Percentiles rank a stretch among this genome's conserved stretches.
These are phyloP conservation scores for Prionace glauca DNA, from an alignment of 2,797 vertebrate species.

Conservation along the genomic window DNA sequence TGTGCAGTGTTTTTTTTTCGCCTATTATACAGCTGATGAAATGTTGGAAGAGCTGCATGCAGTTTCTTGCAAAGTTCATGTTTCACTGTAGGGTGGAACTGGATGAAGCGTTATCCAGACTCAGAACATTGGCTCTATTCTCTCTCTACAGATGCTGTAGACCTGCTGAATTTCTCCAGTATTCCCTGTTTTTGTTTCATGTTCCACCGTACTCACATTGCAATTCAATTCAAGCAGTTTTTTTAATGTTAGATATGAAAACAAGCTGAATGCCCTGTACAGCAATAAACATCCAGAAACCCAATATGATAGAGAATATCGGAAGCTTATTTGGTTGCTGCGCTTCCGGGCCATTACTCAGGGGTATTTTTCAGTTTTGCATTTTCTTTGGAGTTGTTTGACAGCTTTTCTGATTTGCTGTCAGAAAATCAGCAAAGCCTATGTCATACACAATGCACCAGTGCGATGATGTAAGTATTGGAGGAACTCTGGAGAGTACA, in stretches of 20 bases:
- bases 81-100: no score
- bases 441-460: neutral
- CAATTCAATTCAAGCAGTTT: neutral
- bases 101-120: no score
- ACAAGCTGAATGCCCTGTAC: neutral
- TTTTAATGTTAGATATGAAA: neutral
- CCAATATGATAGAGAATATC: neutral
- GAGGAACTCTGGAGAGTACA: neutral
- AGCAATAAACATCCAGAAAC: neutral
- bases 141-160: no score
- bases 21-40: neutral
- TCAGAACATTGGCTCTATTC: no score
- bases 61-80: neutral
- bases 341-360: neutral
- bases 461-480: neutral
- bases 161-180: no score
- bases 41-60: neutral
- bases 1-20: neutral
- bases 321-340: neutral
- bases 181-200: no score
- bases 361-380: neutral
- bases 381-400: neutral
- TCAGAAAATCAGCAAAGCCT: no score
- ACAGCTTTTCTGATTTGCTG: neutral
- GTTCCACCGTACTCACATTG: neutral